Conservation (phyloP, 2,888 invertebrate species). For the Biston stratarius region DNA sequence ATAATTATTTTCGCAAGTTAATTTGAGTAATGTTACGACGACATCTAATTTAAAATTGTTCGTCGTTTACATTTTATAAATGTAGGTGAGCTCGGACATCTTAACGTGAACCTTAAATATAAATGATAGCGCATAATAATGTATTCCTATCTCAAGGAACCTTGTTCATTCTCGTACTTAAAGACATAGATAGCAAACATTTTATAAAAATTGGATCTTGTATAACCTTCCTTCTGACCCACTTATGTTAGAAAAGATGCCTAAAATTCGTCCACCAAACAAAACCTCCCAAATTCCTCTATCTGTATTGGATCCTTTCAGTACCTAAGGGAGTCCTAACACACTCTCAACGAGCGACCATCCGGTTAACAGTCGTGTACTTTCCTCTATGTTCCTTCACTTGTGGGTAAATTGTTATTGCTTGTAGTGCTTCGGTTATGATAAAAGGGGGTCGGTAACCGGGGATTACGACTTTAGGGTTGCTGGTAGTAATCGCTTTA, state of each 20-base stretch:
- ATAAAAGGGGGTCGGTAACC: conserved; percentile 35
- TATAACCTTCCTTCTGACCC: not conserved
- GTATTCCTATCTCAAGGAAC: too few species aligned
- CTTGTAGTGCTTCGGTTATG: conserved; percentile 45
- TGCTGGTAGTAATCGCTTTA: conserved; percentile 5
- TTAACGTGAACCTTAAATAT: too few species aligned
- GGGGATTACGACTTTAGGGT: conserved; percentile 26
- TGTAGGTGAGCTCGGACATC: too few species aligned
- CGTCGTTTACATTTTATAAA: too few species aligned
- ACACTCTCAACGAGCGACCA: conserved; percentile 37
- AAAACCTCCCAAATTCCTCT: conserved; percentile 34
- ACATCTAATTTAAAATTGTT: too few species aligned
- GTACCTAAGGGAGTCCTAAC: conserved; percentile 41
- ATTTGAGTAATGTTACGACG: too few species aligned
- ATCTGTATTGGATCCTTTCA: conserved; percentile 30
- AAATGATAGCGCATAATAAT: too few species aligned
- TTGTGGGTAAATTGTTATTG: conserved; percentile 47
- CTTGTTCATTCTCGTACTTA: too few species aligned
- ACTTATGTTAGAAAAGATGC: conserved; percentile 12
- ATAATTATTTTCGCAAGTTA: too few species aligned
- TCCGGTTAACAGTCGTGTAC: conserved; percentile 42
- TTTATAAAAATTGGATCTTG: not conserved
- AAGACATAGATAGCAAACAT: too few species aligned
- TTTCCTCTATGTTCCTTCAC: conserved; percentile 35
- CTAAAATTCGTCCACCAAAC: conserved; percentile 5